Evolutionary conservation across 2,113 vertebrate species (phyloP), one percentile per base, ranked within the genome.

Genomic region (Paradisaea rubra): DNA sequence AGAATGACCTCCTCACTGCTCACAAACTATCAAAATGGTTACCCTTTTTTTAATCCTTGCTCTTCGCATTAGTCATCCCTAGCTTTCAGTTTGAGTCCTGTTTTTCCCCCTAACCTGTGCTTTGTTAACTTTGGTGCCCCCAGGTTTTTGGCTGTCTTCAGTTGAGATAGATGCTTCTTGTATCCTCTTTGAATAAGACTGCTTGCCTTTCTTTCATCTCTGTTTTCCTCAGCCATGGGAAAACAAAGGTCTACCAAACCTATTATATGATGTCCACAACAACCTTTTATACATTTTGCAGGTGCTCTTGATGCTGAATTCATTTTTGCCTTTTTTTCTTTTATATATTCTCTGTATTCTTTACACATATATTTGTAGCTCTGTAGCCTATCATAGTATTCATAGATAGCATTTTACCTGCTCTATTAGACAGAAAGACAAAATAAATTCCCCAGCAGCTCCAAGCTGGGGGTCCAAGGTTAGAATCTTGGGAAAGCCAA

Each of bases 1-100:
- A 35, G 53, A 77, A 60, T 1, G 1, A 84, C 33, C 18, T 72
- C 6, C 3, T 6, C 0, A 0, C 50, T 65, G 61, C 42, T 18
- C 0, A 3, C 22, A 49, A 59, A 27, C n/a, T 69, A 19, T 47
- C 22, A 59, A 45, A 59, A 45, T 50, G 1, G 3, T 45, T 80
- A 33, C 7, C 5, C 3, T 59, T 71, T 59, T 33, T 11, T 35
- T 47, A 72, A 35, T 14, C 4, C 4, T 53, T 63, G 11, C 45
- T 70, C 35, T 66, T 71, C 79, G n/a, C 10, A 2, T 6, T 66
- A 17, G 17, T 80, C 2, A 7, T 72, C 33, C 9, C 7, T 22
- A 28, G 31, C 30, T 74, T 93, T 87, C 21, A 15, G 0, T n/a
- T n/a, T 14, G 4, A 7, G 5, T 82, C 44, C 15, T 86, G 30